These are phyloP conservation scores for Diarsia dahlii DNA, from an alignment of 2,888 invertebrate species.

Conservation along the genomic window DNA sequence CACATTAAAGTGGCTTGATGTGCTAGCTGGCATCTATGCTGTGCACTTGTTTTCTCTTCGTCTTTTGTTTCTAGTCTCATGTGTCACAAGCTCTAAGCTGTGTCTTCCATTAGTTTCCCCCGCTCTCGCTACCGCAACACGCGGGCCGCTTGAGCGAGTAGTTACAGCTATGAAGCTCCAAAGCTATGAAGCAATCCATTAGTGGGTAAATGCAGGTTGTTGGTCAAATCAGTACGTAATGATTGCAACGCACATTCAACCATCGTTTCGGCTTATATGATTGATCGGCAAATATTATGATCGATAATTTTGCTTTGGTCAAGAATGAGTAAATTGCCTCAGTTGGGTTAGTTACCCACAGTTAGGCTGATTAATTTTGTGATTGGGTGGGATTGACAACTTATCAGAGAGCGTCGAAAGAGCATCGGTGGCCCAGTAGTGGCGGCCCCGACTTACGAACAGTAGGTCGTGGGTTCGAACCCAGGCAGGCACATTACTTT, in stretches of 20 bases:
- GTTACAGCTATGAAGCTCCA: background rate
- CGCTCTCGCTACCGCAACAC: background rate
- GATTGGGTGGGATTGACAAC: background rate
- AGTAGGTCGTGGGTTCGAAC: too few relatives aligned
- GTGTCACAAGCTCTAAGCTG: background rate
- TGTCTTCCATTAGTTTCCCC: background rate
- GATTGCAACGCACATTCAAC: background rate
- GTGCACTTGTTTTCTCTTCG: background rate
- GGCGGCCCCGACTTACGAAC: too few relatives aligned
- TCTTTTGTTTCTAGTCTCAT: background rate
- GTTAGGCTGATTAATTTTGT: background rate
- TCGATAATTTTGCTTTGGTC: constrained; percentile 2
- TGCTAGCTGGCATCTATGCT: too few relatives aligned
- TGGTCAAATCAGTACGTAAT: background rate
- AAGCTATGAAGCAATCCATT: background rate
- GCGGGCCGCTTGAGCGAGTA: background rate
- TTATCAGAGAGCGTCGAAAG: too few relatives aligned
- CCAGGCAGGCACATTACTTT: too few relatives aligned
- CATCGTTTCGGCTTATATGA: background rate
- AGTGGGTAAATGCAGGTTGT: background rate
- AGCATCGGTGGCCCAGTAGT: too few relatives aligned
- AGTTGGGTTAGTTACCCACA: background rate
- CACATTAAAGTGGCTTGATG: too few relatives aligned
- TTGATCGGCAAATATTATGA: background rate
- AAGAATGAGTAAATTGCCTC: background rate